Base-by-base conservation (phyloP, 2,797 vertebrate species). In the Gymnodraco acuticeps region DNA sequence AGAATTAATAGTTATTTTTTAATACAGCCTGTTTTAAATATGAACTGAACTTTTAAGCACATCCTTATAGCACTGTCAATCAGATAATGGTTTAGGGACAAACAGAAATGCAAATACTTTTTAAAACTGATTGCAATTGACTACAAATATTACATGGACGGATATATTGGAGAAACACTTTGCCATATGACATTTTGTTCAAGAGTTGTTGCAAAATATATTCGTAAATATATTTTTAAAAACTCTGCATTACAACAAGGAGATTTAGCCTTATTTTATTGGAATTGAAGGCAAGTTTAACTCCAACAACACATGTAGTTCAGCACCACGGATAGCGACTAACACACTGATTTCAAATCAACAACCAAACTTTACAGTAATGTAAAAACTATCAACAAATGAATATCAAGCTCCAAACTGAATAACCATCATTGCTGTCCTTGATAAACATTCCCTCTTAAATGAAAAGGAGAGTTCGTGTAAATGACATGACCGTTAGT, bases 271-370 rank as follows among this genome's bases (percentile, higher is more conserved):
- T 13, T 0, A 3, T 48, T 2, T 48, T 12, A 16, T 47, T 0
- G 0, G 15, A 47, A 31, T 7, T 59, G 11, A 1, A 41, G 20
- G n/a, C n/a, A 10, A 9, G 4, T 48, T 48, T n/a, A 3, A 13
- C 23, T 23, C 3, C 23, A 23, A 8, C 31, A 23, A 23, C 23
- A 23, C 31, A 33, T 31, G 10, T 7, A 13, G 5, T 48, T 48
- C 23, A 63, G 60, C 60, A 63, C 60, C 45, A 48, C 5, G 20
- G 45, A 63, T 4, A 63, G 60, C 23, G 17, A 63, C 43, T 10
- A 6, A 42, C 11, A 38, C 33, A 38, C 7, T 0, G 33, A 38
- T 8, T 8, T 0, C 33, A 38, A 38, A 8, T 38, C 7, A 38
- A 38, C 33, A 38, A 38, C 33, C 33, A 2, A 6, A 38, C 8